A percentile compares a stretch with the other conserved stretches of the same genome.
These are phyloP conservation scores for Agraylea sexmaculata DNA, from an alignment of 1,140 invertebrate genomes.

Conservation along the genomic window DNA sequence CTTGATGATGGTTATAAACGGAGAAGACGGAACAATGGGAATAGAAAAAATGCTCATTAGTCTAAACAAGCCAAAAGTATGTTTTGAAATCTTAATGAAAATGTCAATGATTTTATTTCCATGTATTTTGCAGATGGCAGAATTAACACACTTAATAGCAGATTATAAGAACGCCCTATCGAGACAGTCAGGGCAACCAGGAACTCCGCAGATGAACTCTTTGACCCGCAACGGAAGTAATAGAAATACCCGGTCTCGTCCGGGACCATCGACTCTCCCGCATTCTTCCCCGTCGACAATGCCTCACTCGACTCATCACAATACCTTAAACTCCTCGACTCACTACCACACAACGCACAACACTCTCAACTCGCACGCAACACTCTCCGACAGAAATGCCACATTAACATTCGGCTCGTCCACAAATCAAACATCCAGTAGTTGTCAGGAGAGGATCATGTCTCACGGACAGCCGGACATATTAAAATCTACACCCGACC, in stretches of 20 bases:
- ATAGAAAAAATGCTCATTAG: conserved; percentile 84
- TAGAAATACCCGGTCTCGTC: conserved; percentile 30
- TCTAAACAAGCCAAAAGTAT: conserved; percentile 82
- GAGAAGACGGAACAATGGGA: conserved; percentile 50
- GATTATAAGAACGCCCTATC: conserved; percentile 87
- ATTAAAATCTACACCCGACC: conserved; percentile 72
- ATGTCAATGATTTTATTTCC: conserved; percentile 11
- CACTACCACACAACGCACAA: conserved; percentile 36
- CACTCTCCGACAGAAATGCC: conserved; percentile 33
- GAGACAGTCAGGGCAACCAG: conserved; percentile 44
- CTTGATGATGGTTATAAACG: conserved; percentile 86
- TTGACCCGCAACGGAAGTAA: conserved; percentile 65
- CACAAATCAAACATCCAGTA: conserved; percentile 21
- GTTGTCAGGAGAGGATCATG: conserved; percentile 31
- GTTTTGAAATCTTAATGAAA: conserved; percentile 14
- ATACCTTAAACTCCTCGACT: conserved; percentile 27
- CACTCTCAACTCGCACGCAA: conserved; percentile 41
- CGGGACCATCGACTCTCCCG: conserved; percentile 22
- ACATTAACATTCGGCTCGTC: conserved; percentile 30
- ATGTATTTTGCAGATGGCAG: conserved; percentile 54
- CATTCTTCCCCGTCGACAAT: conserved; percentile 31
- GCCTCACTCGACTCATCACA: conserved; percentile 29
- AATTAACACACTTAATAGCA: conserved; percentile 84
- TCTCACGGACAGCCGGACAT: conserved; percentile 61
- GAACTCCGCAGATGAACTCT: conserved; percentile 70